phyloP scores from a whole-genome alignment of 2,888 invertebrate species.

The Heliconius erato region DNA sequence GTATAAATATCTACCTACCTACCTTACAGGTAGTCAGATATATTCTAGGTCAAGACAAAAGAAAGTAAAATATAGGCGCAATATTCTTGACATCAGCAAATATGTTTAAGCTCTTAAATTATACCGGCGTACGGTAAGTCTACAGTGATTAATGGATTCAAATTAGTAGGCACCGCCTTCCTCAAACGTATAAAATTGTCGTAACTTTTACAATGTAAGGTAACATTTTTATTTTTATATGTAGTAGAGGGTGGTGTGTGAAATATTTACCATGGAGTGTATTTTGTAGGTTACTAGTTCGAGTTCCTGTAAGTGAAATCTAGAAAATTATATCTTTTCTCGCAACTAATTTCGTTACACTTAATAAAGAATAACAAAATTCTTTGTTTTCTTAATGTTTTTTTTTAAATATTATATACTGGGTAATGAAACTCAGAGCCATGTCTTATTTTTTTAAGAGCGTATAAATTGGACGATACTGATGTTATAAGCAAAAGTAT shows the following conservation, averaged over 20 bases:
- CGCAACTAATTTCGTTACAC: too few relatives aligned
- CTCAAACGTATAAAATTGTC: slow-evolving; percentile 36
- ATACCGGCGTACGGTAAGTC: slow-evolving; percentile 40
- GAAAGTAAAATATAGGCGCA: slow-evolving; percentile 7
- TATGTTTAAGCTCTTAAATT: slow-evolving; percentile 37
- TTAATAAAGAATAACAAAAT: too few relatives aligned
- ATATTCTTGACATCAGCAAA: slow-evolving; percentile 21
- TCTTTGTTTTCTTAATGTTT: too few relatives aligned
- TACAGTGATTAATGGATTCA: slow-evolving; percentile 45
- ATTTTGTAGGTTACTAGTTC: neutral
- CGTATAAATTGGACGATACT: too few relatives aligned
- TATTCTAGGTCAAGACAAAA: neutral
- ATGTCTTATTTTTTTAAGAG: too few relatives aligned
- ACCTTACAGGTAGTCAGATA: neutral
- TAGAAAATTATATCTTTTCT: too few relatives aligned
- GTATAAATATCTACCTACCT: neutral
- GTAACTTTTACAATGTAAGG: slow-evolving; percentile 28
- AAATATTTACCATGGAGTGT: neutral
- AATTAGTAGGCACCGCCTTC: slow-evolving; percentile 42
- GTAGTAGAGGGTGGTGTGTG: neutral
- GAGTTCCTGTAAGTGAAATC: too few relatives aligned
- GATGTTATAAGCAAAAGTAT: too few relatives aligned
- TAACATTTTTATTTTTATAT: slow-evolving; percentile 15
- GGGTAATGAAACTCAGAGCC: too few relatives aligned
- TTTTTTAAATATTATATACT: too few relatives aligned